These are phyloP conservation scores for Octodon degus DNA, from an alignment of 2,113 vertebrate genomes.

Conservation along the genomic window DNA sequence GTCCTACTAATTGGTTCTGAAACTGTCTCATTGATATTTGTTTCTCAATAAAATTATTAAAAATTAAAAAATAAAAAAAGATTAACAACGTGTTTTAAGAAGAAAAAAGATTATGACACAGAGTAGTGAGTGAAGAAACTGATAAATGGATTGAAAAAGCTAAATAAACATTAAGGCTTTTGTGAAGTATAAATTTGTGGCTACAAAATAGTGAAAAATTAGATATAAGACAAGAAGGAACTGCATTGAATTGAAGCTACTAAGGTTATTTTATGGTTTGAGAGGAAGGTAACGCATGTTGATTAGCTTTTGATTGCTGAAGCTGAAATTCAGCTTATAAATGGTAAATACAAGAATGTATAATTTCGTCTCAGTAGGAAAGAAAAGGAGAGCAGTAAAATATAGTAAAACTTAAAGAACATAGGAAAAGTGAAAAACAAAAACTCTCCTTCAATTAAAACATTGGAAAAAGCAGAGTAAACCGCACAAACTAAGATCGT, in stretches of 20 bases:
- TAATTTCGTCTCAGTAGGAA: not conserved
- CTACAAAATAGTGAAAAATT: not conserved
- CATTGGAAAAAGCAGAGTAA: not conserved
- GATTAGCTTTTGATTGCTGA: not conserved
- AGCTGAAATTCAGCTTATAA: not conserved
- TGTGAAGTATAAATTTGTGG: not conserved
- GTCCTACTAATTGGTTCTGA: too few species aligned
- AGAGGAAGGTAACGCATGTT: not conserved
- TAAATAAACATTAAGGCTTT: not conserved
- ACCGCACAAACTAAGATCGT: not conserved
- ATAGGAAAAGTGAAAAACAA: not conserved
- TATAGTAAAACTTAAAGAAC: not conserved
- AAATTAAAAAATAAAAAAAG: too few species aligned
- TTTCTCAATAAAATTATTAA: too few species aligned
- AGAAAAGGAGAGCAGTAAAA: not conserved
- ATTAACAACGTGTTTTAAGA: not conserved
- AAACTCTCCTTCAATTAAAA: not conserved
- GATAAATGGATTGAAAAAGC: not conserved
- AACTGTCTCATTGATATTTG: too few species aligned
- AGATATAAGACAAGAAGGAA: not conserved
- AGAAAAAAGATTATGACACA: not conserved
- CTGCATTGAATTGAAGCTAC: not conserved
- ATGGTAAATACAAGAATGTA: conserved; percentile 3
- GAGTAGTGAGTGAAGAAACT: not conserved
- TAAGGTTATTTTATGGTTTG: not conserved